Percentiles rank a stretch among this genome's conserved stretches.
phyloP scores from a whole-genome alignment of 35 echinoderm and acorn worm genomes.

The Ophioderma brevispina region DNA sequence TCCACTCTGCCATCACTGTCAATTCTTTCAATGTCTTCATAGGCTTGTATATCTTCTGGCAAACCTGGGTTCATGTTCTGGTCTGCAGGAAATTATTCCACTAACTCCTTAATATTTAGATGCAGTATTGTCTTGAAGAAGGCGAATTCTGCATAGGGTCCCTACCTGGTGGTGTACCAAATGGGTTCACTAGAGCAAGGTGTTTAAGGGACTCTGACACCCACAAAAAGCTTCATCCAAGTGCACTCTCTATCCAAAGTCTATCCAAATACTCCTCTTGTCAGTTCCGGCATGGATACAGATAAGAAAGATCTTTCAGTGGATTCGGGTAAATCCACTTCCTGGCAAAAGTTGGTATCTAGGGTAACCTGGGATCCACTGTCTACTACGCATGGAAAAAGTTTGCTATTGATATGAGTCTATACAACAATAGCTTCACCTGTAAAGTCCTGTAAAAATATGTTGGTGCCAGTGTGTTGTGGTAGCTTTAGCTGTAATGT shows the following conservation, averaged over 20 bases:
- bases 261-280: conserved; percentile 58
- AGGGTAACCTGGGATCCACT: conserved; percentile 81
- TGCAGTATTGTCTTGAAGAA: too few relatives aligned
- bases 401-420: conserved; percentile 34
- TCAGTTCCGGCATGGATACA: conserved; percentile 72
- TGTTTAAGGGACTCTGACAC: too few relatives aligned
- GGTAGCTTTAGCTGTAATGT: background rate
- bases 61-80: too few relatives aligned
- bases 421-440: conserved; percentile 19
- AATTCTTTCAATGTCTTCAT: too few relatives aligned
- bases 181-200: too few relatives aligned
- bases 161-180: too few relatives aligned
- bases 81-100: too few relatives aligned
- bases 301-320: conserved; percentile 46
- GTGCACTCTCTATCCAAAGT: conserved; percentile 9
- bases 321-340: conserved; percentile 20
- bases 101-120: too few relatives aligned
- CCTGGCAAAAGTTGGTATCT: conserved; percentile 37
- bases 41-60: too few relatives aligned
- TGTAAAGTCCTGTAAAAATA: conserved; percentile 48
- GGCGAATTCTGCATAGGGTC: too few relatives aligned
- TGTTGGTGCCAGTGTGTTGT: background rate
- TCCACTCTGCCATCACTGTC: too few relatives aligned
- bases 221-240: conserved; percentile 41
- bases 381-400: conserved; percentile 45